Percentiles rank a stretch among this genome's conserved stretches.
phyloP scores from a whole-genome alignment of 2,797 vertebrate species.

The Yasuhikotakia modesta region DNA sequence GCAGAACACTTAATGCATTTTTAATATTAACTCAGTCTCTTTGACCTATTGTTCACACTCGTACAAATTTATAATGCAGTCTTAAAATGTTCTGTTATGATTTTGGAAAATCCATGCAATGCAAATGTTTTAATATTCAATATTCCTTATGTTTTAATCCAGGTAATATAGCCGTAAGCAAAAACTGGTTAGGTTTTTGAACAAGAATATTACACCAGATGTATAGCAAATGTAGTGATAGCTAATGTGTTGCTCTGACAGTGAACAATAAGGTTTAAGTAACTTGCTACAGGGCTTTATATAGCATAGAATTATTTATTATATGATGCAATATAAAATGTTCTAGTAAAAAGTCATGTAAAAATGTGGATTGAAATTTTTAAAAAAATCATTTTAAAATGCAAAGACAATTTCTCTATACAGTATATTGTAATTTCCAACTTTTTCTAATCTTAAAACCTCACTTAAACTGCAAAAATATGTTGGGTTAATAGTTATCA shows the following conservation, averaged over 20 bases:
- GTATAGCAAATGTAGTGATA: background rate
- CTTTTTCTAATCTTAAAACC: background rate
- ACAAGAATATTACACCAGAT: background rate
- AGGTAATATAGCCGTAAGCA: background rate
- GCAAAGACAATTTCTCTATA: too few relatives aligned
- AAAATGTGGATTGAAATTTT: too few relatives aligned
- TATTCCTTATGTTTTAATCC: background rate
- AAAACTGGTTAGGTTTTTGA: background rate
- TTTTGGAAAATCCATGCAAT: background rate
- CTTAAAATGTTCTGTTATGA: background rate
- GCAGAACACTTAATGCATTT: conserved; percentile 17
- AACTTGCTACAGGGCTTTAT: too few relatives aligned
- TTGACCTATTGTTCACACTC: conserved; percentile 16
- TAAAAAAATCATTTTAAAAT: too few relatives aligned
- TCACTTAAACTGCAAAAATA: background rate
- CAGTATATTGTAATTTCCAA: background rate
- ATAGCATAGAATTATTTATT: too few relatives aligned
- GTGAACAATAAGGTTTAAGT: background rate
- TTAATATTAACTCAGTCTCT: conserved; percentile 2
- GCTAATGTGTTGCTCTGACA: background rate
- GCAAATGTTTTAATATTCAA: background rate
- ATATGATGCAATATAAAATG: too few relatives aligned
- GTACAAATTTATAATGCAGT: background rate
- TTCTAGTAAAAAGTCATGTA: too few relatives aligned
- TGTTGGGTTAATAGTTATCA: conserved; percentile 32